Percentiles rank a stretch among this genome's conserved stretches.
Conservation (phyloP, 2,888 invertebrate genomes). For the Bombylius major region DNA sequence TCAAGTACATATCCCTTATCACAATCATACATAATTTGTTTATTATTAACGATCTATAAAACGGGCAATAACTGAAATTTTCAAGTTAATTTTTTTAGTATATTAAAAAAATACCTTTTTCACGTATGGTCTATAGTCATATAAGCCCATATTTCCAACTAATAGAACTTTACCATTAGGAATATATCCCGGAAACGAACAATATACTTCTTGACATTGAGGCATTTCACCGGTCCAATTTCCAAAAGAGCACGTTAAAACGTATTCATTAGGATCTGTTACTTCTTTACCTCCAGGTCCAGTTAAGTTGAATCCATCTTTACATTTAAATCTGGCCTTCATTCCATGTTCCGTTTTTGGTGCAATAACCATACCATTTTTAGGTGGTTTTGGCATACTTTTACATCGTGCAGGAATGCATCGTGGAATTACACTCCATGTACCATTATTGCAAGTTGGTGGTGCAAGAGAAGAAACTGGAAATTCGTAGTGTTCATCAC, state of each 20-base stretch:
- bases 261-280: slow-evolving; percentile 43
- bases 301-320: slow-evolving; percentile 79
- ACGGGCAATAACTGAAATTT: background rate
- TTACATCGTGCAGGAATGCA: slow-evolving; percentile 76
- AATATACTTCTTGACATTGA: slow-evolving; percentile 78
- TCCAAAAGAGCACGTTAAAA: slow-evolving; percentile 82
- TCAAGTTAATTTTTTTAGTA: too few relatives aligned
- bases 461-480: slow-evolving; percentile 57
- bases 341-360: slow-evolving; percentile 96
- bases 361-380: slow-evolving; percentile 91
- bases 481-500: slow-evolving; percentile 76
- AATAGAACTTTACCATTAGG: slow-evolving; percentile 80
- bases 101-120: slow-evolving; percentile 49
- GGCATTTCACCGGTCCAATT: slow-evolving; percentile 88
- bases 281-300: slow-evolving; percentile 46
- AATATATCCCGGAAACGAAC: slow-evolving; percentile 84
- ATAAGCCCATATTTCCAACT: slow-evolving; percentile 91
- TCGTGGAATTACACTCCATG: slow-evolving; percentile 87
- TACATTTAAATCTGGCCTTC: slow-evolving; percentile 85
- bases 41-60: slow-evolving; percentile 62
- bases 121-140: slow-evolving; percentile 89
- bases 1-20: slow-evolving; percentile 79
- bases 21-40: slow-evolving; percentile 93
- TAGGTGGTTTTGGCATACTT: slow-evolving; percentile 68
- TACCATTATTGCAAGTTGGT: slow-evolving; percentile 85